These are phyloP conservation scores for Ophthalmolycus amberensis DNA, from an alignment of 2,113 vertebrate genomes.

Conservation along the genomic window DNA sequence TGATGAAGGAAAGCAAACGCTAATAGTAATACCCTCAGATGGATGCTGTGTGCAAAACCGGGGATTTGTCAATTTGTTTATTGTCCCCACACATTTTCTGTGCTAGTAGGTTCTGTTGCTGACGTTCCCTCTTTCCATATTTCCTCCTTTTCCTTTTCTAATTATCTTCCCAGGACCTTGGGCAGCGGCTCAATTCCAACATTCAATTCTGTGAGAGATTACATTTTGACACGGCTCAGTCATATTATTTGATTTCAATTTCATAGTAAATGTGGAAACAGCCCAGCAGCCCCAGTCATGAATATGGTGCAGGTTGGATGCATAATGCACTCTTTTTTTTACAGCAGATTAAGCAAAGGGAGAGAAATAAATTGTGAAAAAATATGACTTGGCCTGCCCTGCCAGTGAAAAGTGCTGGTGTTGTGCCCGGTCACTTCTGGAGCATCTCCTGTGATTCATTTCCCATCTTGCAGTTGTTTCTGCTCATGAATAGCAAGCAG, in stretches of 20 bases:
- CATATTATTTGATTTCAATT: conserved; percentile 79
- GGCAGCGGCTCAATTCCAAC: conserved; percentile 73
- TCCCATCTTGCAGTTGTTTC: conserved; percentile 50
- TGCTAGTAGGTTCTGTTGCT: conserved; percentile 44
- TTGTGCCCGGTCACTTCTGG: conserved; percentile 64
- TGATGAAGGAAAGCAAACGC: conserved; percentile 51
- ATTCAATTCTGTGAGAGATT: conserved; percentile 77
- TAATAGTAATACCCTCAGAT: conserved; percentile 41
- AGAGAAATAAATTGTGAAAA: conserved; percentile 65
- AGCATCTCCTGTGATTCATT: conserved; percentile 66
- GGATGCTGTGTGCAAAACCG: conserved; percentile 41
- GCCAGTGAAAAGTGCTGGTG: conserved; percentile 46
- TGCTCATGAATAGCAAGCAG: conserved; percentile 71
- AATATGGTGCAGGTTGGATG: conserved; percentile 71
- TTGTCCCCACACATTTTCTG: conserved; percentile 50
- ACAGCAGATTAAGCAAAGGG: conserved; percentile 54
- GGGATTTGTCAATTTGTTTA: conserved; percentile 61
- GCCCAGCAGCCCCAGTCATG: conserved; percentile 71
- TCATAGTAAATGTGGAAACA: conserved; percentile 73
- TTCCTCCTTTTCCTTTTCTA: conserved; percentile 59
- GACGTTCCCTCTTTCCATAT: conserved; percentile 43
- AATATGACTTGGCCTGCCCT: conserved; percentile 39
- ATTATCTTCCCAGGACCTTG: conserved; percentile 74
- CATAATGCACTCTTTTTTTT: conserved; percentile 56
- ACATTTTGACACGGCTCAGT: conserved; percentile 77